Conservation (phyloP, 2,797 vertebrate species). For the Balearica regulorum region DNA sequence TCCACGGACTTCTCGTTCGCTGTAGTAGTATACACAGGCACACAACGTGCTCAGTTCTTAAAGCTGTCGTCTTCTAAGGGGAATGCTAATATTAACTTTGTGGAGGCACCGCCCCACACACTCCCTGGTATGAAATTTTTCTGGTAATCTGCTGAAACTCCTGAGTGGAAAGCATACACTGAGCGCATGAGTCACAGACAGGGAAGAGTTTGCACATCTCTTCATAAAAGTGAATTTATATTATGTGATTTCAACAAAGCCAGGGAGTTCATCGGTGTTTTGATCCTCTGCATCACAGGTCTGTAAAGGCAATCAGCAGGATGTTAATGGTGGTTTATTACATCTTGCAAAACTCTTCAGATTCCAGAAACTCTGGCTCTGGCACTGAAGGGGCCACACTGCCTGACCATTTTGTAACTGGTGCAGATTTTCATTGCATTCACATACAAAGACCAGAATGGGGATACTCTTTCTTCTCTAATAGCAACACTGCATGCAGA, state of each 20-base stretch:
- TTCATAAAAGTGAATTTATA: background rate
- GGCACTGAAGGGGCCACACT: background rate
- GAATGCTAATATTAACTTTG: constrained; percentile 45
- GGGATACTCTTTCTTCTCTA: constrained; percentile 59
- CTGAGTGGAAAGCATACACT: background rate
- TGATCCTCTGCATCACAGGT: background rate
- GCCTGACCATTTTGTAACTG: background rate
- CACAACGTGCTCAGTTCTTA: constrained; percentile 5
- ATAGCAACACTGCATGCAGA: constrained; percentile 63
- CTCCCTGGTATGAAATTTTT: constrained; percentile 25
- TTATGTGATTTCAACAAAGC: background rate
- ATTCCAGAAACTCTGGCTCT: background rate
- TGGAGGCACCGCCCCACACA: constrained; percentile 39
- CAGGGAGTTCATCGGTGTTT: background rate
- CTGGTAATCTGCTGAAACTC: background rate
- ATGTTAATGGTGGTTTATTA: background rate
- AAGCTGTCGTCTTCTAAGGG: constrained; percentile 18
- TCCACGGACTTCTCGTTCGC: background rate
- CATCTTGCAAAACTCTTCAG: constrained; percentile 27
- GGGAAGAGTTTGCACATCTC: background rate
- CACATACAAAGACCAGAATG: constrained; percentile 54
- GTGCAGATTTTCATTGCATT: constrained; percentile 37
- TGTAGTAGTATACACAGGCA: constrained; percentile 22
- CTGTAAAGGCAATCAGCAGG: background rate
- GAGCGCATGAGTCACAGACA: background rate